Evolutionary conservation across 2,113 vertebrate species (phyloP), one percentile per base, ranked within the genome.

Genomic region (Mobula birostris): DNA sequence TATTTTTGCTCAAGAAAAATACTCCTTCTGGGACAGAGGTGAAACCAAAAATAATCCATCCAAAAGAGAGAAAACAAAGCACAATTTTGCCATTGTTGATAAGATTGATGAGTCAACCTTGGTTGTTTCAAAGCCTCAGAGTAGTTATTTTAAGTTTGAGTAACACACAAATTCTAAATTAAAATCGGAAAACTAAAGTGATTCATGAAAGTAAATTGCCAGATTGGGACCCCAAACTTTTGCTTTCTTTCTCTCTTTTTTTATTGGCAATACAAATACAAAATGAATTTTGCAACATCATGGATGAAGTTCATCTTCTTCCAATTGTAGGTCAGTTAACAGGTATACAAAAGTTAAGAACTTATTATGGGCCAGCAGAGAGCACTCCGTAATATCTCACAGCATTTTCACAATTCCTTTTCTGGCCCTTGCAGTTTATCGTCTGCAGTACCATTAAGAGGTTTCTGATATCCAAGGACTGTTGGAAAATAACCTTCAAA

Each of bases 401-500:
- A 93, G 36, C 36, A 7, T 93, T 48, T 48, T 74, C 90, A 93
- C 36, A 68, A 93, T 93, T 93, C 91, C 91, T 93, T 72, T 92
- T 32, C 19, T 8, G 27, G 68, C 24, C 24, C 40, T 48, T 40
- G 40, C 90, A 40, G 36, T 66, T 92, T 24, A 93, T 74, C 48
- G 21, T 29, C 61, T 88, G 70, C 91, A 76, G 68, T 56, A 72
- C 1, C 24, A 9, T 93, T 72, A 40, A 8, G 36, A 90, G 70
- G 21, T 19, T 12, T 93, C 40, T 48, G 91, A 93, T 74, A 14
- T 40, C 91, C 70, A 74, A 93, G 91, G 68, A 11, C 70, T 93
- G n/a, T 15, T 72, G 27, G 21, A 76, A 95, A 96, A 96, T 95
- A 95, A 95, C 95, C 95, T 95, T 95, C 95, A 95, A 95, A 95